Percentiles rank a stretch among this genome's conserved stretches.
Evolutionary conservation across 2,113 vertebrate species (phyloP).

Genomic region (Sylvia atricapilla): DNA sequence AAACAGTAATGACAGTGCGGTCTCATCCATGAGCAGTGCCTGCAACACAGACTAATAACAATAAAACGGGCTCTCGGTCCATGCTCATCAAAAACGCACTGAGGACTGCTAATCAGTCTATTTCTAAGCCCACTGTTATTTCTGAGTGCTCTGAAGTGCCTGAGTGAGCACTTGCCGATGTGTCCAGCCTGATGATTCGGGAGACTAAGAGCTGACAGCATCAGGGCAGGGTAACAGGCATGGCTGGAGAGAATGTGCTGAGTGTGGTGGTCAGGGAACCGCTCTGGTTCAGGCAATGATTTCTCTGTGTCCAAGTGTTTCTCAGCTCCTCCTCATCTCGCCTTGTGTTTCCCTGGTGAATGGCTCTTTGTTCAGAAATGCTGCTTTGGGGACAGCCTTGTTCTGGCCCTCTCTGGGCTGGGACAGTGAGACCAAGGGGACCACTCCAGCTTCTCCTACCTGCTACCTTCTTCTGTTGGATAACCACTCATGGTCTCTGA

Average conservation of each 20-base stretch:
- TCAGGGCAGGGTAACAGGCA: not conserved
- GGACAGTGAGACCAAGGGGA: not conserved
- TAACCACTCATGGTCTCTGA: rapidly evolving
- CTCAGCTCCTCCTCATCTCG: not conserved
- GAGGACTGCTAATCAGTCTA: not conserved
- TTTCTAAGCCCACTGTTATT: not conserved
- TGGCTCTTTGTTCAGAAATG: not conserved
- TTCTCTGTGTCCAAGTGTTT: not conserved
- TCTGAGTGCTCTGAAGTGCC: not conserved
- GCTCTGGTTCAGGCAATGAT: not conserved
- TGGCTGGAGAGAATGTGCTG: not conserved
- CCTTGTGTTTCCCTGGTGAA: not conserved
- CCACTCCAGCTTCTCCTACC: rapidly evolving
- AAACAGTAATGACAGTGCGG: not conserved
- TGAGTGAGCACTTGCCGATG: not conserved
- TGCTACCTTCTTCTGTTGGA: not conserved
- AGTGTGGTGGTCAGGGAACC: not conserved
- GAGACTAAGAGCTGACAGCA: not conserved
- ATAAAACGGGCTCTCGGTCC: not conserved
- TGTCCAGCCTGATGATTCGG: not conserved
- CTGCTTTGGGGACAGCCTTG: not conserved
- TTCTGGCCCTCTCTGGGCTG: not conserved
- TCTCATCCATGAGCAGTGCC: not conserved
- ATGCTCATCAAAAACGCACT: not conserved
- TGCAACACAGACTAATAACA: not conserved